Base-by-base conservation (phyloP, 2,888 invertebrate genomes). In the Agrenia bidenticulata region DNA sequence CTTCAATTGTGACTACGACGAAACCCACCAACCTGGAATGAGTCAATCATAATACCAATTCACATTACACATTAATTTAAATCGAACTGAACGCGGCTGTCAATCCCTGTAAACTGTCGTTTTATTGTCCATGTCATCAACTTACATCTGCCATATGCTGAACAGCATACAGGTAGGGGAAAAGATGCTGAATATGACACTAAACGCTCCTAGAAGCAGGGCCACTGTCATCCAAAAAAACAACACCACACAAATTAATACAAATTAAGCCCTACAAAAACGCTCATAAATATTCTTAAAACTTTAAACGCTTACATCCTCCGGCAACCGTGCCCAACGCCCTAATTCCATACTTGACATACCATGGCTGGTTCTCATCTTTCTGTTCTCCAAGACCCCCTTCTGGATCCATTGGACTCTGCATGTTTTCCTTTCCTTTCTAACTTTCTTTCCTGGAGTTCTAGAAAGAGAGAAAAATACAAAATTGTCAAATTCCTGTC, bases 1-100 rank as follows among this genome's bases (percentile, higher is more conserved):
- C 96, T 82, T 98, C 98, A 77, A 96, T 86, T 51, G 90, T 87
- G 76, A 95, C 85, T 68, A 93, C 87, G 69, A 92, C 78, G 81
- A 97, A 94, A 45, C 95, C 97, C 69, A 90, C 88, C 70, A 94
- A 78, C 78, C 85, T 85, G 78, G 15, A 76, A 24, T 39, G 37
- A 49, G 53, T 59, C 27, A 61, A 56, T 13, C 37, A 19, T 49
- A 24, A 42, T 13, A 39, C 7, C 15, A 39, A 7, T 39, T 39
- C n/a, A n/a, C n/a, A n/a, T n/a, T n/a, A n/a, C n/a, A 39, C 9
- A 39, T 39, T 15, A 11, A 39, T 11, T 39, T 39, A 39, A 39
- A 39, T 11, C 39, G 9, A n/a, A n/a, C n/a, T n/a, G n/a, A n/a
- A n/a, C n/a, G n/a, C n/a, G n/a, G n/a, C n/a, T n/a, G n/a, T n/a